Evolutionary conservation across 1,140 invertebrate species (phyloP), one percentile per base, ranked within the genome.

Genomic region (Eupristina koningsbergeri): DNA sequence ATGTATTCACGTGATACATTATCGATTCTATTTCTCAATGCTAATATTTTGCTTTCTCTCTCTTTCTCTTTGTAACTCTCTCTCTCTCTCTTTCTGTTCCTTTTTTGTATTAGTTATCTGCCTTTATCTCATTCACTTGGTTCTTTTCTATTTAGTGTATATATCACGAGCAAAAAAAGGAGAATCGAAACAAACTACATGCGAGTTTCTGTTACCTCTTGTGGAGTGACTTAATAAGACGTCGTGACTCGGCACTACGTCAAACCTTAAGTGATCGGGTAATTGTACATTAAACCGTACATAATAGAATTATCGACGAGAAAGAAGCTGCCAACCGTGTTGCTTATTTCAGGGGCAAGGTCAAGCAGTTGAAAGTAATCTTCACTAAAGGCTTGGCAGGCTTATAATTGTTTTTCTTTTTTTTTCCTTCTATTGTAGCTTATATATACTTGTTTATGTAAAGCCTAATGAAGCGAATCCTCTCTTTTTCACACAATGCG

Each of bases 251-350:
- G 87, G 88, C 91, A 88, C 88, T 90, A 90, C 88, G 90, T 92
- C 91, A 91, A 87, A 82, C 84, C 89, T 88, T 92, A 92, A 92
- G 90, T 92, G 91, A 92, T 92, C 91, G 88, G 89, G 91, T 92
- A 92, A 92, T 92, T 92, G 90, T 92, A 91, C 91, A 92, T 92
- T 91, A 92, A 91, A 91, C 90, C 91, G 88, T 92, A 89, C 88
- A 92, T 92, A 92, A 92, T 92, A 91, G 90, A 92, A 92, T 92
- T 92, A 92, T 89, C 87, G 87, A 83, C 84, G 80, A 78, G 77
- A 86, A 81, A 85, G 80, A 86, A 82, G 67, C n/a, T 36, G 77
- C 26, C 29, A 53, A 19, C 58, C 31, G 47, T 67, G 71, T 26
- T 74, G 50, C 39, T 67, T 36, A 83, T 76, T 79, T 73, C 36